Percentiles rank a stretch among this genome's conserved stretches.
Conservation (phyloP, 1,140 invertebrate species). For the Lepeophtheirus salmonis region DNA sequence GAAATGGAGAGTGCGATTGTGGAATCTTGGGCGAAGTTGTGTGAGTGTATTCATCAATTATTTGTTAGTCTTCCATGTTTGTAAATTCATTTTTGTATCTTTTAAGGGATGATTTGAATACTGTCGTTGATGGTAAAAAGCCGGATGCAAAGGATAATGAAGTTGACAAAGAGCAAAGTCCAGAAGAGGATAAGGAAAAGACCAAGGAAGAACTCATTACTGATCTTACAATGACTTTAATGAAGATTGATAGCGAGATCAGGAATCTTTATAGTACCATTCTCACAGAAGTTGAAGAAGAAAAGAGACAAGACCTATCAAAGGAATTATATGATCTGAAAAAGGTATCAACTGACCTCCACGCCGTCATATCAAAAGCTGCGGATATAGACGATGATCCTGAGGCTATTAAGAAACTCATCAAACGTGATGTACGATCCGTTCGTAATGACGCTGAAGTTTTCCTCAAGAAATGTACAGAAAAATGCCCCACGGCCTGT, state of each 20-base stretch:
- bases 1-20: slow-evolving; percentile 8
- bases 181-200: background rate
- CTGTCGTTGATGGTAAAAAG: background rate
- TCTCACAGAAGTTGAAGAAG: slow-evolving; percentile 11
- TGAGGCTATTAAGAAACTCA: slow-evolving; percentile 1
- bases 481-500: slow-evolving; percentile 11
- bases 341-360: background rate
- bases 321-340: slow-evolving; percentile 10
- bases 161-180: background rate
- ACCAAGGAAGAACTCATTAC: background rate
- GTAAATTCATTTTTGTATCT: background rate
- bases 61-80: background rate
- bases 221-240: slow-evolving; percentile 1
- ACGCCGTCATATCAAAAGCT: background rate
- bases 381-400: slow-evolving; percentile 1
- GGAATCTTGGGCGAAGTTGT: slow-evolving; percentile 13
- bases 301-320: background rate
- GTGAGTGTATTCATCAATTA: background rate
- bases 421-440: background rate
- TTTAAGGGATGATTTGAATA: background rate
- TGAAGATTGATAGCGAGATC: slow-evolving; percentile 5
- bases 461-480: background rate
- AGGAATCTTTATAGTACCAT: slow-evolving; percentile 11
- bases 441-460: background rate
- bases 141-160: background rate